A percentile compares a stretch with the other conserved stretches of the same genome.
Conservation (phyloP, 1,140 invertebrate genomes). For the Drosophila littoralis region DNA sequence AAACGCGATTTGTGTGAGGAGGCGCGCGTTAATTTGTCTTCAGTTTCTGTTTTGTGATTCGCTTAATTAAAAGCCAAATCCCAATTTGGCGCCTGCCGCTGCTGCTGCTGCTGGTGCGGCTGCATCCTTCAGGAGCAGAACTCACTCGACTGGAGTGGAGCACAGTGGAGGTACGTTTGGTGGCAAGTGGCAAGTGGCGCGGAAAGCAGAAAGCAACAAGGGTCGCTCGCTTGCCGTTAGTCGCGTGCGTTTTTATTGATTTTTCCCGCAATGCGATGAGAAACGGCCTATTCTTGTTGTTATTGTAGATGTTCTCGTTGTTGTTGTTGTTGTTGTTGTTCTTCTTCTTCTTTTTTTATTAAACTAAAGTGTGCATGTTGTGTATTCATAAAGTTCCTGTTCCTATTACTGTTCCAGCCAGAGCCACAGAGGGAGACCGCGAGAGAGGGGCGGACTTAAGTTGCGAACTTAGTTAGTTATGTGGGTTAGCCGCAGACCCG, state of each 20-base stretch:
- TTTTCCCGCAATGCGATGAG: conserved; percentile 58
- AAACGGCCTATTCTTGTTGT: conserved; percentile 18
- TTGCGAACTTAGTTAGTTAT: conserved; percentile 29
- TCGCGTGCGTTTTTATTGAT: conserved; percentile 74
- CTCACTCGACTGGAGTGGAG: background rate
- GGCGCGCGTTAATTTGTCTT: conserved; percentile 32
- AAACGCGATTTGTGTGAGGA: conserved; percentile 21
- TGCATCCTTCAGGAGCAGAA: background rate
- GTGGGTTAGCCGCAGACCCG: conserved; percentile 13
- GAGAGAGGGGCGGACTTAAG: background rate
- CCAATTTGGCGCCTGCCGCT: background rate
- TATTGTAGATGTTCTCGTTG: conserved; percentile 18
- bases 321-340: conserved; percentile 29
- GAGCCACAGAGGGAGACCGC: background rate
- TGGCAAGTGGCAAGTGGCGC: background rate
- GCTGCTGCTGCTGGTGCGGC: background rate
- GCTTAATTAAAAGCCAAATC: conserved; percentile 44
- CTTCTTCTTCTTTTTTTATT: conserved; percentile 1
- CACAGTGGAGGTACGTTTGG: background rate
- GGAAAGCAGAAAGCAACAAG: background rate
- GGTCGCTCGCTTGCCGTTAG: conserved; percentile 24
- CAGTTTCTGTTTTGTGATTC: conserved; percentile 14
- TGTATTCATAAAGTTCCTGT: conserved; percentile 47
- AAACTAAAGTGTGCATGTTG: conserved; percentile 31
- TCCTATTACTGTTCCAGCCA: conserved; percentile 6